phyloP scores from a whole-genome alignment of 2,888 invertebrate species.

The Drosophila rellima region DNA sequence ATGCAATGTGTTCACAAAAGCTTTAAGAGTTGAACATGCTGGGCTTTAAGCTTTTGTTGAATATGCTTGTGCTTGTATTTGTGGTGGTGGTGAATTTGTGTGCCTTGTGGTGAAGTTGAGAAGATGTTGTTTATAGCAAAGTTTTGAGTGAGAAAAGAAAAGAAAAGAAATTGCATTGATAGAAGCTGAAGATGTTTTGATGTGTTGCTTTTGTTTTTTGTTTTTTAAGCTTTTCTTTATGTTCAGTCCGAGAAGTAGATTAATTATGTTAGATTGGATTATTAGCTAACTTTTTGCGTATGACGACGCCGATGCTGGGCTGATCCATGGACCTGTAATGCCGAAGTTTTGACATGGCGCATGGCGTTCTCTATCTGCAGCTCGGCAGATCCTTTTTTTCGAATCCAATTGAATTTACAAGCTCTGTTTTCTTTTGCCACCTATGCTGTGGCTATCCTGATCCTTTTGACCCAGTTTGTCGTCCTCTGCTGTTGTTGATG shows the following conservation, averaged over 20 bases:
- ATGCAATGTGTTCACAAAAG: conserved; percentile 24
- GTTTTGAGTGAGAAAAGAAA: not conserved
- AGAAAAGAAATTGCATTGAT: not conserved
- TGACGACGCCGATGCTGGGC: conserved; percentile 82
- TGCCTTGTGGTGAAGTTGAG: conserved; percentile 6
- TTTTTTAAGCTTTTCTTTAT: conserved; percentile 1
- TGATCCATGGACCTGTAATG: conserved; percentile 91
- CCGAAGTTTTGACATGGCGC: conserved; percentile 91
- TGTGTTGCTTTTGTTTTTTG: not conserved
- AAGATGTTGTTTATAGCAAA: conserved; percentile 14
- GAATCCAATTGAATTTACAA: conserved; percentile 23
- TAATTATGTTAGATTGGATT: conserved; percentile 14
- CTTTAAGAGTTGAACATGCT: conserved; percentile 28
- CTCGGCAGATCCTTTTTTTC: conserved; percentile 54
- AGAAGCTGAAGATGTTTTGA: conserved; percentile 13
- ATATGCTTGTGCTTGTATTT: not conserved
- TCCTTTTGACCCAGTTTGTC: conserved; percentile 3
- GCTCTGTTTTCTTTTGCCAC: not conserved
- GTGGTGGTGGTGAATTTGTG: conserved; percentile 16
- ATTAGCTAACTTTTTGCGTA: conserved; percentile 85
- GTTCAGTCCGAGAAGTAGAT: conserved; percentile 1
- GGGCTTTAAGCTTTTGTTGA: conserved; percentile 12
- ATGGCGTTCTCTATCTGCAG: conserved; percentile 85
- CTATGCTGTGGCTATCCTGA: not conserved
- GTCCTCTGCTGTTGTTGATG: conserved; percentile 1